Evolutionary conservation across 2,113 vertebrate species (phyloP), one percentile per base, ranked within the genome.

Genomic region (Pyrgilauda ruficollis): DNA sequence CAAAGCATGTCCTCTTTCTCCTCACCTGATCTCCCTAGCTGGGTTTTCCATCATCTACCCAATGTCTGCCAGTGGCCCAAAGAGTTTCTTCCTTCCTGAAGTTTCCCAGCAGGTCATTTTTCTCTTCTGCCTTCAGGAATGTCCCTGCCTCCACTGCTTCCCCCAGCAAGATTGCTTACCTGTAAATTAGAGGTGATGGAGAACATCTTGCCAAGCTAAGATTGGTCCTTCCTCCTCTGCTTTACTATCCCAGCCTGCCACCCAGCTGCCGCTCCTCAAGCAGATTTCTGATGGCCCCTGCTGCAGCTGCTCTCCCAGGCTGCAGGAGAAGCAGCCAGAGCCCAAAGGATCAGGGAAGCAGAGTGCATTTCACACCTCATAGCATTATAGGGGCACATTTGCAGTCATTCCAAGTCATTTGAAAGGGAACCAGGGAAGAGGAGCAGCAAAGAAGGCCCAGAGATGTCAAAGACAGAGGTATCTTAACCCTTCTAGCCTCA

Each of bases 11-110:
- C 22, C 27, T 70, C 33, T 37, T 86, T 70, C 61, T 81, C 21
- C 30, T 72, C 4, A 0, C 9, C 31, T 66, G 13, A 4, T 73
- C 44, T 39, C 68, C 1, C 0, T 59, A 58, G 22, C 7, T 62
- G 33, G 11, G 11, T 59, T 87, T 85, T 80, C 33, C 28, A 15
- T 47, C 43, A 43, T 37, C 50, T 58, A 27, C 39, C 15, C 19
- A 23, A 8, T 7, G 6, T 66, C 43, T 77, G 22, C 49, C 20
- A 5, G 30, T 13, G 43, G 39, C 53, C 46, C 41, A 89, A 50
- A 53, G 78, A 14, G 6, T 59, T n/a, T n/a, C n/a, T 75, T 89
- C 68, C 37, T 79, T 78, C 56, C 47, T 80, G 13, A 66, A n/a
- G 15, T 50, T 94, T 87, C 72, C 41, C 46, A 73, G 66, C 35